Conservation (phyloP, 2,888 invertebrate species). For the Andricus curvator region DNA sequence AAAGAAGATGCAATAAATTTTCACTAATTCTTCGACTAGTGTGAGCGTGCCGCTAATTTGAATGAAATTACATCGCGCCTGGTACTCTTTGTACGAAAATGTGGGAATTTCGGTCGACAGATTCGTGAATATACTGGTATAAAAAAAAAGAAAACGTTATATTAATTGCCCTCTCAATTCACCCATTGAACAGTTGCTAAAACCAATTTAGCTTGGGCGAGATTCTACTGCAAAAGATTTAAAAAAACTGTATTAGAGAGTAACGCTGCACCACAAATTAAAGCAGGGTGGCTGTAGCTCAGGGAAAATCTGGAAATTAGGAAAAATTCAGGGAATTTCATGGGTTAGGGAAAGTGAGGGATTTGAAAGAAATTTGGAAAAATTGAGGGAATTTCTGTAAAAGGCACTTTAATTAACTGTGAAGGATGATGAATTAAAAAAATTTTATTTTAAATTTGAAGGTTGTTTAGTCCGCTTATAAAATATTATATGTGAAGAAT, state of each 20-base stretch:
- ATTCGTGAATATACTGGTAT: neutral
- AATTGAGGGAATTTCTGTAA: no score
- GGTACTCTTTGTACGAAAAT: neutral
- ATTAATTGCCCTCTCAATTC: neutral
- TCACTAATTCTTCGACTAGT: constrained; percentile 31
- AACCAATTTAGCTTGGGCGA: neutral
- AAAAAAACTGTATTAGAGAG: neutral
- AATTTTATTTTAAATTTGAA: no score
- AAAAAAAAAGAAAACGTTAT: neutral
- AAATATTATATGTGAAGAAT: no score
- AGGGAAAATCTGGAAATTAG: no score
- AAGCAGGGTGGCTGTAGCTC: no score
- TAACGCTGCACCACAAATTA: no score
- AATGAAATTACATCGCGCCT: constrained; percentile 15
- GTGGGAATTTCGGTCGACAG: constrained; percentile 5
- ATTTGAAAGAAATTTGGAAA: no score
- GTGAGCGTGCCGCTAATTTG: constrained; percentile 16
- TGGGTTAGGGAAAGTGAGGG: no score
- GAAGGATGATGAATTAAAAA: no score
- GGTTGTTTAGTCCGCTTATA: no score
- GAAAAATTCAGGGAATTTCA: no score
- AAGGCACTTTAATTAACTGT: no score
- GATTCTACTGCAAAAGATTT: neutral
- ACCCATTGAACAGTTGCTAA: neutral
- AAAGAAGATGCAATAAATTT: constrained; percentile 32